These are phyloP conservation scores for Edolisoma coerulescens DNA, from an alignment of 2,113 vertebrate species.

Conservation along the genomic window DNA sequence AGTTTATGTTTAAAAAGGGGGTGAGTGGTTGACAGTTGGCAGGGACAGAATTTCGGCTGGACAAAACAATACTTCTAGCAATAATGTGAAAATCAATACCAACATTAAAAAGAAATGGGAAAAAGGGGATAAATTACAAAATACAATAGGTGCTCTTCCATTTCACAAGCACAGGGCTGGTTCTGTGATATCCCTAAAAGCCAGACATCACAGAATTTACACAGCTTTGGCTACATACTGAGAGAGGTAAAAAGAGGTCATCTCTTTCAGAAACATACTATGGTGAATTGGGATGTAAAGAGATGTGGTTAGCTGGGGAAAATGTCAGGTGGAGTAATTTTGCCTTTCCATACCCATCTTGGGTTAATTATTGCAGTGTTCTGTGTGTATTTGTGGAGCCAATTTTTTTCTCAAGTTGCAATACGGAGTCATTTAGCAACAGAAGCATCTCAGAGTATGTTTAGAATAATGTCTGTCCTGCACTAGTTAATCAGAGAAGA, in stretches of 20 bases:
- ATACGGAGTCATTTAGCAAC: background rate
- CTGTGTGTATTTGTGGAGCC: background rate
- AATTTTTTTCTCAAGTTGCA: background rate
- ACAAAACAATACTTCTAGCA: background rate
- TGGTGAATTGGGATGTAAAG: background rate
- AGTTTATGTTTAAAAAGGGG: background rate
- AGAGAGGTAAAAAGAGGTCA: constrained; percentile 31
- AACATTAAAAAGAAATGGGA: background rate
- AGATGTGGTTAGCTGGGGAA: background rate
- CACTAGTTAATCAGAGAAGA: background rate
- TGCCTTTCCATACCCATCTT: background rate
- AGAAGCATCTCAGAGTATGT: background rate
- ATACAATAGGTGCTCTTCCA: background rate
- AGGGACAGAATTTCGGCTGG: background rate
- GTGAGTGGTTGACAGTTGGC: background rate
- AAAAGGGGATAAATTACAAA: background rate
- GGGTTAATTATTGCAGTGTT: background rate
- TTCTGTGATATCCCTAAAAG: constrained; percentile 41
- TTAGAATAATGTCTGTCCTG: background rate
- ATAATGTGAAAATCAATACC: background rate
- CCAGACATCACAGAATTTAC: constrained; percentile 40
- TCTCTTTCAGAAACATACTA: constrained; percentile 7
- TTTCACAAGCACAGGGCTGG: background rate
- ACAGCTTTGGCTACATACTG: background rate
- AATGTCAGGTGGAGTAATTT: background rate